Conservation (phyloP, 2,113 vertebrate species). For the Fukomys damarensis region DNA sequence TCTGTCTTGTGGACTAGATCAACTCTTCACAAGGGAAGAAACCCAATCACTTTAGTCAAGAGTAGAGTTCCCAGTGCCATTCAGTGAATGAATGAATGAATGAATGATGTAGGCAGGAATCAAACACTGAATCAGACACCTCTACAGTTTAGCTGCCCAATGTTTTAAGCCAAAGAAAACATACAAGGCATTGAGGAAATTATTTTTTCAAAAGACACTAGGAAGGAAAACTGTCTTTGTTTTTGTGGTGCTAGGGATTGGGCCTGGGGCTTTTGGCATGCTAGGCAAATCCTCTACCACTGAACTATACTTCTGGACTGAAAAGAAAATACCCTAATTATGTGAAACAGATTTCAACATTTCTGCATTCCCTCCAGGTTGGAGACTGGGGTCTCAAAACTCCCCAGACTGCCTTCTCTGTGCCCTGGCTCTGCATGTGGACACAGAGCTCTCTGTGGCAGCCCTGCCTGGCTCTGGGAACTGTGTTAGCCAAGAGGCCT, state of each 20-base stretch:
- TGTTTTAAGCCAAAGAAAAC: not conserved
- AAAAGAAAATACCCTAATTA: not conserved
- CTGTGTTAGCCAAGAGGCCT: not conserved
- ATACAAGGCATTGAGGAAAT: not conserved
- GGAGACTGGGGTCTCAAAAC: not conserved
- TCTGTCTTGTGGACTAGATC: not conserved
- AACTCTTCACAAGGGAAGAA: not conserved
- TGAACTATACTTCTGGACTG: not conserved
- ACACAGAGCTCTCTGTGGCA: accelerated
- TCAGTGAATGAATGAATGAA: not conserved
- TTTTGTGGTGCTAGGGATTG: not conserved
- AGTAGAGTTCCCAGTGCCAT: not conserved
- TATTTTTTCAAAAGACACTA: not conserved
- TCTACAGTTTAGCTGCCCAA: not conserved
- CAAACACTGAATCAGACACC: not conserved
- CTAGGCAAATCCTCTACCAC: not conserved
- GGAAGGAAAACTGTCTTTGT: not conserved
- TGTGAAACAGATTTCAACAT: not conserved
- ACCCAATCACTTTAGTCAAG: not conserved
- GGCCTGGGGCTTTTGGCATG: not conserved
- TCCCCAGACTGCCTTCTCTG: not conserved
- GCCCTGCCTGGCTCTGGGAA: not conserved
- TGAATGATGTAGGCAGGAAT: not conserved
- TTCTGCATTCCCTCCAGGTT: not conserved
- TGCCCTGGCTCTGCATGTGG: not conserved